phyloP scores from a whole-genome alignment of 2,113 vertebrate genomes.

The Apus apus region DNA sequence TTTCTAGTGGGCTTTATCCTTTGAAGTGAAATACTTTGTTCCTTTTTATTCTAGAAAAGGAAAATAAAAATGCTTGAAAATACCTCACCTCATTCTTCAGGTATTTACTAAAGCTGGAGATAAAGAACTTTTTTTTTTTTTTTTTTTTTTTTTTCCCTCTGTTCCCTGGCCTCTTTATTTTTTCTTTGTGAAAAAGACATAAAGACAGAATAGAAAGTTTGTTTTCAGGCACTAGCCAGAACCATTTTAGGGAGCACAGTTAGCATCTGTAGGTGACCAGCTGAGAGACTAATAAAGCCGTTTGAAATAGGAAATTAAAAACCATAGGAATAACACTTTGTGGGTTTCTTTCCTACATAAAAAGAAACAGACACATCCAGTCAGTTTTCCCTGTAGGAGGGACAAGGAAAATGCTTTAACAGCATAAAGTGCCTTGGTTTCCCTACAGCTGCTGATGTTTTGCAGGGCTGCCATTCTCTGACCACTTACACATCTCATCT shows the following conservation, averaged over 20 bases:
- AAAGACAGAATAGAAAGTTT: neutral
- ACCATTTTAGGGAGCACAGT: conserved; percentile 14
- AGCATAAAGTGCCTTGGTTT: neutral
- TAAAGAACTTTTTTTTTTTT: neutral
- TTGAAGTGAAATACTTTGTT: neutral
- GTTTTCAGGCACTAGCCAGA: conserved; percentile 18
- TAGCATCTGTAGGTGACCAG: conserved; percentile 6
- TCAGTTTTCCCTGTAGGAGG: neutral
- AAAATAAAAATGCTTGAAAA: neutral
- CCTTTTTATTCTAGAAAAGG: neutral
- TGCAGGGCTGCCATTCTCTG: neutral
- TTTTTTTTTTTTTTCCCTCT: too few relatives aligned
- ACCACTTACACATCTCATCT: neutral
- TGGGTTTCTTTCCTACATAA: neutral
- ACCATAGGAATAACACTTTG: neutral
- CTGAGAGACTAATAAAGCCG: conserved; percentile 54
- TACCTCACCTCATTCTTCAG: neutral
- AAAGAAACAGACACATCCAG: neutral
- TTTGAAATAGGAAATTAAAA: conserved; percentile 62
- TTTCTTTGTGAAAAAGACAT: too few relatives aligned
- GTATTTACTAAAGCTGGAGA: neutral
- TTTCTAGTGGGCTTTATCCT: neutral
- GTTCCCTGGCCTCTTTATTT: neutral
- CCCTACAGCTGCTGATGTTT: neutral
- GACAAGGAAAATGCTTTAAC: neutral